Evolutionary conservation across 2,888 invertebrate species (phyloP), one percentile per base, ranked within the genome.

Genomic region (Tachina grossa): DNA sequence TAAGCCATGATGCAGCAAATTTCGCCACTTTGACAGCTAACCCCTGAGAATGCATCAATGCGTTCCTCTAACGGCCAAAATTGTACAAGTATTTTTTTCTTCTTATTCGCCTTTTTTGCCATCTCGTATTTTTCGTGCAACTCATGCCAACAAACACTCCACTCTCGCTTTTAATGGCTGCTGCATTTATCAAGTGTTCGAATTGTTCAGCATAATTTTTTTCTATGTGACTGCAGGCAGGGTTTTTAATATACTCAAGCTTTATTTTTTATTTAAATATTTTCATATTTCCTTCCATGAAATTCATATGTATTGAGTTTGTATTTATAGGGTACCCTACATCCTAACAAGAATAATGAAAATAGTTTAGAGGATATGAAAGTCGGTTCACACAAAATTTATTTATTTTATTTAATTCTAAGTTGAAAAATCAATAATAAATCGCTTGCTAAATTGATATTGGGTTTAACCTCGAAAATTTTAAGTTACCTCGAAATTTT

Each of bases 1-100:
- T 68, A 72, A 85, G 83, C 72, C 65, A 76, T 85, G 85, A 85
- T 80, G 83, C 85, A 85, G 82, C 85, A 85, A 79, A 85, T 85
- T 85, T 79, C 79, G 82, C 85, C 85, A 78, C 82, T 85, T 85
- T 85, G 81, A 77, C 76, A 81, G 77, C 68, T 71, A 85, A 85
- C 83, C 85, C 85, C 79, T 71, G 79, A 74, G 66, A 83, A 83
- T 79, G 85, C 79, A 83, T 83, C 71, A 78, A 66, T 83, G 83
- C 77, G 72, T 66, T 71, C 72, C 22, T 76, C 76, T 75, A 72
- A 83, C 59, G 59, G 68, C 59, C 77, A 80, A 57, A 84, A 72
- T 43, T 16, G 69, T 69, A 55, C 57, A 57, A 75, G 45, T 61
- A 71, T 45, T 11, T 65, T 65, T 71, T 57, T 65, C 19, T 53